Evolutionary conservation across 2,888 invertebrate genomes (phyloP), one percentile per base, ranked within the genome.

Genomic region (Conus canariensis): DNA sequence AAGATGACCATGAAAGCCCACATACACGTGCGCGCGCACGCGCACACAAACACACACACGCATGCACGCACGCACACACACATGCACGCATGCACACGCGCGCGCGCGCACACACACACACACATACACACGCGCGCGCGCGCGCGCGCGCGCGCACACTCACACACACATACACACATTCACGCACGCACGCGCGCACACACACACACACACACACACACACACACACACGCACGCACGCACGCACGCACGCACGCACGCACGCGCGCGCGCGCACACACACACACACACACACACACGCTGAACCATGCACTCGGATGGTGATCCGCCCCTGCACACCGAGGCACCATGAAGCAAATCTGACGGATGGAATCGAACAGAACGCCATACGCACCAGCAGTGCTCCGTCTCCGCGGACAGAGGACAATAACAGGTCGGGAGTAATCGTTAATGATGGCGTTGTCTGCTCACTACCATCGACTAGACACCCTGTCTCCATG

Each of bases 121-220:
- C 77, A 77, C 77, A 82, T 56, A 82, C 56, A 58, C 56, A 82
- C 19, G 58, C 56, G 25, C 22, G 22, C 56, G 58, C n/a, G 12
- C 56, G 58, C 82, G 5, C 16, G 58, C 19, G 10, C 14, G 25
- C 82, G 12, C 82, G 58, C 82, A 22, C 82, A 82, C 82, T 2
- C 56, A 82, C 82, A 22, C 82, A 82, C 82, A 16, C 82, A 82
- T 56, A 56, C 16, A 45, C 45, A 56, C 82, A 82, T 56, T 56
- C 82, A 19, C 82, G 14, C 82, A 19, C 82, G 1, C 56, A 56
- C 82, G 56, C 56, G 12, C 56, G 56, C 12, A 4, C 12, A 14
- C 12, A 56, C 12, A 56, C 82, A 82, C 82, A 82, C 82, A 56
- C 82, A 82, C 82, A 56, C 82, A 56, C 82, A 82, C 82, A 82